A percentile compares a stretch with the other conserved stretches of the same genome.
Evolutionary conservation across 2,888 invertebrate genomes (phyloP).

Genomic region (Elegia similella): DNA sequence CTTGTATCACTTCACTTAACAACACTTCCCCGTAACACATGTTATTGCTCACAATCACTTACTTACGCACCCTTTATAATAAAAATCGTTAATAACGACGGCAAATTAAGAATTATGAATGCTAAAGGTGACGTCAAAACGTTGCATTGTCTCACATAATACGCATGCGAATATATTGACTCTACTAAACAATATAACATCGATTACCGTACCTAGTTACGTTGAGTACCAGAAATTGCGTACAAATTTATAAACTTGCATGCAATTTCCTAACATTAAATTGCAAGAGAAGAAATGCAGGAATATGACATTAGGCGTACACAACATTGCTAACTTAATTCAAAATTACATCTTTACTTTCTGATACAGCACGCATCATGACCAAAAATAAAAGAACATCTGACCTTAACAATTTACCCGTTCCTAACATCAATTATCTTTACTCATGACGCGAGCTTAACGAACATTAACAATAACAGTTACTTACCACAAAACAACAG

Average conservation of each 20-base stretch:
- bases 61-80: constrained; percentile 33
- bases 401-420: too few species aligned
- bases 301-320: not conserved
- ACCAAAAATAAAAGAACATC: too few species aligned
- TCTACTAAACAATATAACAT: constrained; percentile 7
- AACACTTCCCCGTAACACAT: constrained; percentile 66
- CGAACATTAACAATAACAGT: constrained; percentile 2
- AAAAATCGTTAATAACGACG: constrained; percentile 33
- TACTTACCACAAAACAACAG: not conserved
- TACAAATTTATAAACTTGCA: constrained; percentile 1
- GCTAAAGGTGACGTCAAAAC: constrained; percentile 26
- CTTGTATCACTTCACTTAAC: constrained; percentile 68
- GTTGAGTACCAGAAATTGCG: not conserved
- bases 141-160: constrained; percentile 71
- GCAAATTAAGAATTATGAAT: constrained; percentile 32
- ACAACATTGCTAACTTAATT: not conserved
- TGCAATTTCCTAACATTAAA: not conserved
- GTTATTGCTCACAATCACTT: constrained; percentile 43
- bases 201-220: not conserved
- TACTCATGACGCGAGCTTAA: not conserved
- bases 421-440: too few species aligned
- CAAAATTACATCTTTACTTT: not conserved
- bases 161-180: constrained; percentile 47
- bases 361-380: too few species aligned
- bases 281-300: not conserved